These are phyloP conservation scores for Bombus difficillimus DNA, from an alignment of 1,140 invertebrate species.

Conservation along the genomic window DNA sequence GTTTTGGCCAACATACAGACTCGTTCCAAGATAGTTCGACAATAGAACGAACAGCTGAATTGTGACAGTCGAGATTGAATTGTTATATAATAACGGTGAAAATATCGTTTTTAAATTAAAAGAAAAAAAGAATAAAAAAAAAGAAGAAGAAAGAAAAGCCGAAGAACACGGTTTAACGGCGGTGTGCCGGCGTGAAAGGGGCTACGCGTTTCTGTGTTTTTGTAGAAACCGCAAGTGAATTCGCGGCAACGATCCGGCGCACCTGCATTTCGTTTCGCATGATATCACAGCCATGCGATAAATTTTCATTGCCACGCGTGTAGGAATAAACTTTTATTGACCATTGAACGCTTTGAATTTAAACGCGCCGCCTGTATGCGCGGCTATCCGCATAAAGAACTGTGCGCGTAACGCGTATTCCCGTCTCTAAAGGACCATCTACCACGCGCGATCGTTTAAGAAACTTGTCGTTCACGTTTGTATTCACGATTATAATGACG, in stretches of 20 bases:
- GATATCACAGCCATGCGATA: constrained; percentile 54
- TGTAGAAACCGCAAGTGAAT: constrained; percentile 45
- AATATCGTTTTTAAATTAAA: constrained; percentile 9
- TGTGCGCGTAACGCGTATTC: neutral
- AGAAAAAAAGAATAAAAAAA: too few relatives aligned
- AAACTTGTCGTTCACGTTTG: constrained; percentile 12
- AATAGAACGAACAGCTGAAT: constrained; percentile 4
- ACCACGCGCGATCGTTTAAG: constrained; percentile 2
- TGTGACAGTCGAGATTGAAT: neutral
- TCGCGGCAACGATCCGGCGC: constrained; percentile 46
- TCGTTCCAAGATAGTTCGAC: neutral
- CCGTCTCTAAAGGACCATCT: neutral
- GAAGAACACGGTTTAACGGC: neutral
- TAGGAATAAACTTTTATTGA: constrained; percentile 57
- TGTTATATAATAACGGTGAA: neutral
- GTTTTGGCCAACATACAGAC: neutral
- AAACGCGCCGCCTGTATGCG: constrained; percentile 22
- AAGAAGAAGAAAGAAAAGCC: neutral
- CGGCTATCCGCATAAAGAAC: neutral
- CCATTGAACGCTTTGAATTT: constrained; percentile 38
- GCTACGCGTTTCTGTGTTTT: constrained; percentile 27
- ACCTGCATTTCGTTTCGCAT: constrained; percentile 58
- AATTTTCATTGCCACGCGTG: constrained; percentile 57
- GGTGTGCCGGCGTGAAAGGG: constrained; percentile 11
- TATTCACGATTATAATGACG: neutral